These are phyloP conservation scores for Drymodes brunneopygia DNA, from an alignment of 2,113 vertebrate species.

Conservation along the genomic window DNA sequence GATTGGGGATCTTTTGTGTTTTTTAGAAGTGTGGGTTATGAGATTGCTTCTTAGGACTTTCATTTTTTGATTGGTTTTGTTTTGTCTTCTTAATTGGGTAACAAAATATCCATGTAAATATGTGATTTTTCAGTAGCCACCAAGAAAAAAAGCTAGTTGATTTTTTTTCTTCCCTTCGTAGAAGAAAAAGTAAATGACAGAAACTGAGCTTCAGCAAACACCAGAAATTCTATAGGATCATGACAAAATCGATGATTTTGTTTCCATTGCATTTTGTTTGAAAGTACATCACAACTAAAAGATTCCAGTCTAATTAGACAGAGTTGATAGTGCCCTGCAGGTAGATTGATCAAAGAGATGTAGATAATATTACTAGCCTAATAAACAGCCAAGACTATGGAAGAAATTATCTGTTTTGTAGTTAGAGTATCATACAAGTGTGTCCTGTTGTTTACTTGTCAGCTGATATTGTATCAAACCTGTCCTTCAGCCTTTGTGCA, in stretches of 20 bases:
- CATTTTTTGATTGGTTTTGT: accelerated
- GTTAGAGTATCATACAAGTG: neutral
- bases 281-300: neutral
- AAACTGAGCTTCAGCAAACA: neutral
- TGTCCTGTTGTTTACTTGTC: neutral
- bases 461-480: neutral
- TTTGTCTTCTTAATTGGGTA: neutral
- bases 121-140: neutral
- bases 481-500: neutral
- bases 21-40: neutral
- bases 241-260: neutral
- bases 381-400: neutral
- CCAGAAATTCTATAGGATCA: neutral
- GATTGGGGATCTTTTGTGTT: accelerated
- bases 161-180: neutral
- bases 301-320: neutral
- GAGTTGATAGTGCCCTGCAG: neutral
- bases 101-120: neutral
- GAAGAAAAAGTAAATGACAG: neutral
- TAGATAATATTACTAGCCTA: neutral
- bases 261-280: neutral
- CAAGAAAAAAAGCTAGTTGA: accelerated
- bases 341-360: neutral
- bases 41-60: neutral
- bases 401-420: neutral